A percentile compares a stretch with the other conserved stretches of the same genome.
Conservation (phyloP, 2,888 invertebrate genomes). For the Ceratothoa steindachneri region DNA sequence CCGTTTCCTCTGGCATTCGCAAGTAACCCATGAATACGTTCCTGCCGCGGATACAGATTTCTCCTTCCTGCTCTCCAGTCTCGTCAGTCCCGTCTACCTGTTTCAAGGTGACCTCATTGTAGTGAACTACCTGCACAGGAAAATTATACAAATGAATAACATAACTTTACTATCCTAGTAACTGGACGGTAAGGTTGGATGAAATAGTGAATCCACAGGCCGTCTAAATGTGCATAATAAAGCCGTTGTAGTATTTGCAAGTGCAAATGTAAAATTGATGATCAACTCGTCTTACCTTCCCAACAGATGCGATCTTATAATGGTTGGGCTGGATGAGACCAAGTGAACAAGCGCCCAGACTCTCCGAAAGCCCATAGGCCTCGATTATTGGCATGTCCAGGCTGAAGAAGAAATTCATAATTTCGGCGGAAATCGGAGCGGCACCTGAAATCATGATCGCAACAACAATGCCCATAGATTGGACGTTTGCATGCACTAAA, state of each 20-base stretch:
- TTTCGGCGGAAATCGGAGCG: conserved; percentile 76
- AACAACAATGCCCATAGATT: too few relatives aligned
- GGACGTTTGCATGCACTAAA: too few relatives aligned
- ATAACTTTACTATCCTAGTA: neutral
- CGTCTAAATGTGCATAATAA: too few relatives aligned
- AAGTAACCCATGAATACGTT: conserved; percentile 91
- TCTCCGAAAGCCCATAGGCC: conserved; percentile 84
- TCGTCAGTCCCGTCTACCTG: conserved; percentile 13
- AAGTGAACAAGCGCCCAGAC: conserved; percentile 29
- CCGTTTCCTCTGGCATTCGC: conserved; percentile 68
- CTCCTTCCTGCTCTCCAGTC: conserved; percentile 61
- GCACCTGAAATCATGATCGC: conserved; percentile 62
- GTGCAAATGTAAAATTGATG: too few relatives aligned
- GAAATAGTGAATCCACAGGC: too few relatives aligned
- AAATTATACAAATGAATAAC: neutral
- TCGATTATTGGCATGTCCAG: conserved; percentile 72
- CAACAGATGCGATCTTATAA: conserved; percentile 28
- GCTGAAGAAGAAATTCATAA: conserved; percentile 82
- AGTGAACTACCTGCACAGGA: neutral
- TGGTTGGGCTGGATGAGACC: neutral
- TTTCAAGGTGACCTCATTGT: neutral
- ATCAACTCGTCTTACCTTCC: conserved; percentile 31
- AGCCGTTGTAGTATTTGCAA: too few relatives aligned
- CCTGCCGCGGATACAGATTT: conserved; percentile 74
- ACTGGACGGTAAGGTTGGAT: neutral